Conservation (phyloP, 2,113 vertebrate genomes). For the Ursus arctos region DNA sequence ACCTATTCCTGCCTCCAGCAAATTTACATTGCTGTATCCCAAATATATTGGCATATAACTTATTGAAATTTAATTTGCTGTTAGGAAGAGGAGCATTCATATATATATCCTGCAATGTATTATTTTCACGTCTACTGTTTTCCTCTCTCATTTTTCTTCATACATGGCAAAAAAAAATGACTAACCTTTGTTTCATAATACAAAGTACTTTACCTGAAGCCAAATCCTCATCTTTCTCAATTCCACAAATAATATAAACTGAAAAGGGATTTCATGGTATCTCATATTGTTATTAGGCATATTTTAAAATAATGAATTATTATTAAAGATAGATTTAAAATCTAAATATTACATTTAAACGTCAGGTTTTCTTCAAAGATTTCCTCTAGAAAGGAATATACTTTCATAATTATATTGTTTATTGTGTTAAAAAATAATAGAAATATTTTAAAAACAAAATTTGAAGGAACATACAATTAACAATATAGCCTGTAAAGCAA, state of each 20-base stretch:
- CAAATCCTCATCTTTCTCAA: not conserved
- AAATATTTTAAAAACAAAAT: constrained; percentile 1
- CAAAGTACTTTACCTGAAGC: not conserved
- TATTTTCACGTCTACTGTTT: not conserved
- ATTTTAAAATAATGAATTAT: not conserved
- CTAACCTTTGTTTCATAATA: not conserved
- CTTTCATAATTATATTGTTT: not conserved
- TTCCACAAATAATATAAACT: not conserved
- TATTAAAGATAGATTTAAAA: not conserved
- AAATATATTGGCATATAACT: not conserved
- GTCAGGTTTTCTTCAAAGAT: constrained; percentile 26
- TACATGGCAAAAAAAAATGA: not conserved
- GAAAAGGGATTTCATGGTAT: not conserved
- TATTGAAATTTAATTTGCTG: not conserved
- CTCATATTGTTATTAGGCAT: not conserved
- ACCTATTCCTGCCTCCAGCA: not conserved
- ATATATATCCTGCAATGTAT: not conserved
- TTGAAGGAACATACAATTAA: not conserved
- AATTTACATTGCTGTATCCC: not conserved
- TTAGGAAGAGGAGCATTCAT: not conserved
- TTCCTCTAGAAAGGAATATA: not conserved
- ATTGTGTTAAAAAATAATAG: not conserved
- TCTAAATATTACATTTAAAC: not conserved
- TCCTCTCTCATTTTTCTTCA: not conserved
- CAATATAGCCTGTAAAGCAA: not conserved